Conservation (phyloP, 2,888 invertebrate genomes). For the Chaetogeoica ovagalla region DNA sequence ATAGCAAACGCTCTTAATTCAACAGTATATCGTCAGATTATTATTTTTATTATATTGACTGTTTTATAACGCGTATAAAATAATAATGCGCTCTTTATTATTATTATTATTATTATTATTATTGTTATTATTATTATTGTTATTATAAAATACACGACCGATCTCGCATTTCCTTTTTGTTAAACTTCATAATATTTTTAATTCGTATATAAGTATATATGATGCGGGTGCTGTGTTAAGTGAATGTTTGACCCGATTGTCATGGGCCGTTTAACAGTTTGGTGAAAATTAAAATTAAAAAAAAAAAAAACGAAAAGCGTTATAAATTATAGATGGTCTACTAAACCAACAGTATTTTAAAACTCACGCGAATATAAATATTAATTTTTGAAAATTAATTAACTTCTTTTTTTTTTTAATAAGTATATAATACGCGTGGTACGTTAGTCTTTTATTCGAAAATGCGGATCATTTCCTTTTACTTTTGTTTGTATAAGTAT, state of each 20-base stretch:
- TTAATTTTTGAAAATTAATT: slow-evolving; percentile 14
- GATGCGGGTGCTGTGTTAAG: slow-evolving; percentile 44
- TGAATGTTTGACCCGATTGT: slow-evolving; percentile 50
- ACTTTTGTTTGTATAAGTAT: too few species aligned
- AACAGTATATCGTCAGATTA: background rate
- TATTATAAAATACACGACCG: background rate
- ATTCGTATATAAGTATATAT: slow-evolving; percentile 11
- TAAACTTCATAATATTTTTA: slow-evolving; percentile 22
- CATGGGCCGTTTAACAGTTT: slow-evolving; percentile 47
- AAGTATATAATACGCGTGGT: background rate
- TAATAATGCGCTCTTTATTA: background rate
- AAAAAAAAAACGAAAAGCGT: slow-evolving; percentile 45
- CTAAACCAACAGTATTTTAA: slow-evolving; percentile 34
- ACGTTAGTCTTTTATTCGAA: too few species aligned
- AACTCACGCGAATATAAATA: background rate
- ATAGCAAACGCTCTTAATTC: background rate
- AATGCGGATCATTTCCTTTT: too few species aligned
- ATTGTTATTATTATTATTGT: too few species aligned
- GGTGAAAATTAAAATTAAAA: slow-evolving; percentile 45
- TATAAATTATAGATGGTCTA: slow-evolving; percentile 39
- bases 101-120: too few species aligned
- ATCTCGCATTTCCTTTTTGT: slow-evolving; percentile 29
- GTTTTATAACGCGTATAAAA: background rate
- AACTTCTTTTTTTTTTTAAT: slow-evolving; percentile 6
- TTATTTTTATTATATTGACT: background rate